Evolutionary conservation across 2,797 vertebrate genomes (phyloP).

Genomic region (Pseudochirops cupreus): DNA sequence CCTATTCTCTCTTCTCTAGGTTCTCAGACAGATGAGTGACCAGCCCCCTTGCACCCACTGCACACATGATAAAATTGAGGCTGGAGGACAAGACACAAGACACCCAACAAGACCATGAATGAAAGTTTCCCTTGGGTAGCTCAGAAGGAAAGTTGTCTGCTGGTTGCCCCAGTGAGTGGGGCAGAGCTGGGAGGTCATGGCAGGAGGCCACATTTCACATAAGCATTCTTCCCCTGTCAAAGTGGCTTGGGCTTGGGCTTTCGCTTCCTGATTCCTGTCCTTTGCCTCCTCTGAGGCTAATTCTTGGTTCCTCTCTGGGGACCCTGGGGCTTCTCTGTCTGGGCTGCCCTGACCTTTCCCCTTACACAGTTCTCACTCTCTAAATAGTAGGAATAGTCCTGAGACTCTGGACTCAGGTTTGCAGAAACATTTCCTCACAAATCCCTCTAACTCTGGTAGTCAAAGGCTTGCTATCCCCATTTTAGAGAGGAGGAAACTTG

Average conservation of each 20-base stretch:
- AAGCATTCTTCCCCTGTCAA: neutral
- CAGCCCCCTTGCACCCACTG: neutral
- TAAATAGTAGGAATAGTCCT: neutral
- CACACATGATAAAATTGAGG: neutral
- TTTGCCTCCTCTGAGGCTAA: neutral
- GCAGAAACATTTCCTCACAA: neutral
- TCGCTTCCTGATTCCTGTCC: neutral
- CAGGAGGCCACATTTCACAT: neutral
- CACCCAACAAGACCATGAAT: neutral
- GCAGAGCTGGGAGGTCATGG: neutral
- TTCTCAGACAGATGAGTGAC: neutral
- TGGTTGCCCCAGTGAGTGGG: neutral
- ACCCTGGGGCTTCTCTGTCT: neutral
- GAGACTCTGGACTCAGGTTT: neutral
- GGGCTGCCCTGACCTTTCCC: neutral
- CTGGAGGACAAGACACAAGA: neutral
- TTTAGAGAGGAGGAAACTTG: neutral
- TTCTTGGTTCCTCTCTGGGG: neutral
- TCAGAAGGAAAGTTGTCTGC: neutral
- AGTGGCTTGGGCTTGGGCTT: neutral
- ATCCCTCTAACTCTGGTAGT: neutral
- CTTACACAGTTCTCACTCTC: neutral
- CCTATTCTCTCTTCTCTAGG: neutral
- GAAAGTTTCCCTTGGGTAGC: neutral
- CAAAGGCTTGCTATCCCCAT: neutral